Base-by-base conservation (phyloP, 35 echinoderm and acorn worm species). In the Heliocidaris erythrogramma region DNA sequence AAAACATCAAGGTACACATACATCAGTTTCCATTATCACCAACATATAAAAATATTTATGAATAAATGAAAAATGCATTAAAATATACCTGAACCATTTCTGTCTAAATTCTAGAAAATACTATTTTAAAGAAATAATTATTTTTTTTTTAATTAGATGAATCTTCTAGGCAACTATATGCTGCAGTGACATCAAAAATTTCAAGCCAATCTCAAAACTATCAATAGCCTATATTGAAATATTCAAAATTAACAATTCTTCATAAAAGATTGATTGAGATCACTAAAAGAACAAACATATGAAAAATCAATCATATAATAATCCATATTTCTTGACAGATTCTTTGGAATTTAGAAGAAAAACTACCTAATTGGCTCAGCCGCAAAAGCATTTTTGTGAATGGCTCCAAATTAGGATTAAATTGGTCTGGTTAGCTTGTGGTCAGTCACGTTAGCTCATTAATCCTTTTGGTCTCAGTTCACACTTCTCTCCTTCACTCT, bases 381-480 rank as follows among this genome's bases (percentile, higher is more conserved):
- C 17, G 65, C 65, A 78, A 21, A 78, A n/a, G 65, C 65, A 78
- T 78, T 78, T 78, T 78, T n/a, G 65, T 78, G 65, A 78, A 78
- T 78, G 27, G 65, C 17, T n/a, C 65, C 17, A 78, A 78, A 78
- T 78, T 78, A 78, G 65, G 65, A 78, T 78, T 78, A 78, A 78
- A 78, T 78, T 78, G 65, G 65, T 78, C 65, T 78, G 65, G 65
- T 78, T 78, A 78, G 7, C 65, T 78, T 78, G 65, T 78, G 65
- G 65, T 78, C 65, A 78, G 65, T 78, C 65, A 78, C 65, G 18
- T 78, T 78, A 78, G 65, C 65, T 78, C 65, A 78, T 78, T 78
- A 78, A 78, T 78, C 65, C 18, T n/a, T 78, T 78, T 24, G 65
- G 6, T 78, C 52, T 27, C 21, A n/a, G 18, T 24, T n/a, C 18